Evolutionary conservation across 2,888 invertebrate genomes (phyloP).

Genomic region (Cephalotes varians): DNA sequence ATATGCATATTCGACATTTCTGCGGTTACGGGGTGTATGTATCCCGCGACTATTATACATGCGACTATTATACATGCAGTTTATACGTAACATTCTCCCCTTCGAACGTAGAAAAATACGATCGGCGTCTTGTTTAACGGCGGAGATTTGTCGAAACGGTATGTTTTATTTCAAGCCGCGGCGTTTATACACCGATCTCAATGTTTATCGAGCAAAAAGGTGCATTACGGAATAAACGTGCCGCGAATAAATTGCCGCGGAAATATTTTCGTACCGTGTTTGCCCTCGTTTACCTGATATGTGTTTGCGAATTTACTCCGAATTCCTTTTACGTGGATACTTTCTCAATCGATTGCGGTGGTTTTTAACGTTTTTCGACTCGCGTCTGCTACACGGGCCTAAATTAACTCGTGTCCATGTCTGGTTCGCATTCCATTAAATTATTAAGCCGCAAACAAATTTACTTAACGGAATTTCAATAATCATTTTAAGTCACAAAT

Average conservation of each 20-base stretch:
- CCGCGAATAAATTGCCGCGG: conserved; percentile 68
- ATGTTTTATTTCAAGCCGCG: conserved; percentile 47
- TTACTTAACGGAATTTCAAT: neutral
- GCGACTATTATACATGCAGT: conserved; percentile 53
- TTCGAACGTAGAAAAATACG: conserved; percentile 39
- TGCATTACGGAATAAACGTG: conserved; percentile 58
- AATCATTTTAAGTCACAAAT: neutral
- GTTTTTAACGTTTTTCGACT: conserved; percentile 30
- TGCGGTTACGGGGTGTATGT: conserved; percentile 46
- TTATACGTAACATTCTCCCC: conserved; percentile 41
- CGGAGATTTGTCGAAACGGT: conserved; percentile 52
- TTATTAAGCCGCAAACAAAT: neutral
- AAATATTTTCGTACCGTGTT: conserved; percentile 61
- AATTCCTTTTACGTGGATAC: conserved; percentile 57
- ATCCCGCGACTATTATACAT: conserved; percentile 51
- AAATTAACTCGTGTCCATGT: conserved; percentile 31
- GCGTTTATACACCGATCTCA: conserved; percentile 62
- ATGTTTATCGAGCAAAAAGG: conserved; percentile 63
- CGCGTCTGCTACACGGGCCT: conserved; percentile 20
- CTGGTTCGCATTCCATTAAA: conserved; percentile 7
- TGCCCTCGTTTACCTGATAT: conserved; percentile 61
- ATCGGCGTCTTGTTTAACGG: conserved; percentile 46
- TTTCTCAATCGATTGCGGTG: conserved; percentile 41
- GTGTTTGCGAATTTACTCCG: conserved; percentile 62
- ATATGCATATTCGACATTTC: conserved; percentile 57